phyloP scores from a whole-genome alignment of 2,113 vertebrate genomes.

The Paralichthys olivaceus region DNA sequence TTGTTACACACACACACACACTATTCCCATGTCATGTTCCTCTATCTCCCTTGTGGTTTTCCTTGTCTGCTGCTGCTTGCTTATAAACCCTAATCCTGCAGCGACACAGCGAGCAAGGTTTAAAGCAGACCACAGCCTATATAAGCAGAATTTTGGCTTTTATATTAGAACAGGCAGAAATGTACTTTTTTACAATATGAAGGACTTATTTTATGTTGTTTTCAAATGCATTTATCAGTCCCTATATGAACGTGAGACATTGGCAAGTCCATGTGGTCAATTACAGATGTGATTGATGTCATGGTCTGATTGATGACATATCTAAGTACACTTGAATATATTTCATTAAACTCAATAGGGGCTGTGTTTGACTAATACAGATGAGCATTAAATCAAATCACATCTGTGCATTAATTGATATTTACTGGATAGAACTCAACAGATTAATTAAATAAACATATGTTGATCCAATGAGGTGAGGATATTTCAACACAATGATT shows the following conservation, averaged over 20 bases:
- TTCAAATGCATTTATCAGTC: too few species aligned
- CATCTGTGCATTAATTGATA: too few species aligned
- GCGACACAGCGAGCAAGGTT: constrained; percentile 7
- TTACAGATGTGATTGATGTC: background rate
- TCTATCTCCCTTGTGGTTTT: constrained; percentile 32
- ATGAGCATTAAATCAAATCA: too few species aligned
- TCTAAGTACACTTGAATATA: background rate
- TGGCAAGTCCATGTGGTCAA: background rate
- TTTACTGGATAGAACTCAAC: background rate
- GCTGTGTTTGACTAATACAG: too few species aligned
- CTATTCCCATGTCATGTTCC: constrained; percentile 15
- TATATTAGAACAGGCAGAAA: background rate
- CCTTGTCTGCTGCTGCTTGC: constrained; percentile 37
- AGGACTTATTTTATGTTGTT: too few species aligned
- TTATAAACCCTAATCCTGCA: constrained; percentile 58
- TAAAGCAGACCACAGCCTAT: background rate
- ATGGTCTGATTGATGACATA: background rate
- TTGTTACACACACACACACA: constrained; percentile 5
- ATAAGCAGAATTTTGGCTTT: background rate
- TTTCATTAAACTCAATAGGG: background rate
- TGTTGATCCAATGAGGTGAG: too few species aligned
- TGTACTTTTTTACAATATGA: too few species aligned
- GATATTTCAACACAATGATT: too few species aligned
- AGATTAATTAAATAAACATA: too few species aligned
- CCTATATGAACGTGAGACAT: too few species aligned